phyloP scores from a whole-genome alignment of 2,797 vertebrate genomes.

The Basileuterus tristriatus region DNA sequence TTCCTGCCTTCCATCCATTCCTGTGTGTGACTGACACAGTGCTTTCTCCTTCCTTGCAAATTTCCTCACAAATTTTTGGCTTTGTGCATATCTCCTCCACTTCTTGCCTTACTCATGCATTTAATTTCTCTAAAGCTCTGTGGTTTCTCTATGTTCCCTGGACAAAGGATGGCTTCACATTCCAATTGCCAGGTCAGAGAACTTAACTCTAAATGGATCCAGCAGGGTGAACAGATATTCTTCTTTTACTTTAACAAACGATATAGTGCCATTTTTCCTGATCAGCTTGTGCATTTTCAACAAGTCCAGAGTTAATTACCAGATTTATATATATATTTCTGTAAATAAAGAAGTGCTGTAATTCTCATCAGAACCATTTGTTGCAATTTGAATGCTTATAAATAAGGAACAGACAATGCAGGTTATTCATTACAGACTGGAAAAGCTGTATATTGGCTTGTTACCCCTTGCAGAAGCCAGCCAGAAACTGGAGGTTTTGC shows the following conservation, averaged over 20 bases:
- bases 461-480: not conserved
- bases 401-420: not conserved
- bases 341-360: not conserved
- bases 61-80: not conserved
- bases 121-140: not conserved
- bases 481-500: not conserved
- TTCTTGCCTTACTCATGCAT: not conserved
- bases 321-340: not conserved
- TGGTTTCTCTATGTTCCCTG: not conserved
- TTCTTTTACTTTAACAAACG: not conserved
- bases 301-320: not conserved
- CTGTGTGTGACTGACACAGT: not conserved
- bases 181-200: not conserved
- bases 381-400: not conserved
- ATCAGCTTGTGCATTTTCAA: not conserved
- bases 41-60: not conserved
- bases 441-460: not conserved
- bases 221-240: not conserved
- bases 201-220: not conserved
- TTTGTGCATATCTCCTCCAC: not conserved
- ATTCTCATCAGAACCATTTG: conserved; percentile 11
- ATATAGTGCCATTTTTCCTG: not conserved
- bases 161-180: not conserved
- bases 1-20: not conserved
- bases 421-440: not conserved